These are phyloP conservation scores for Crocuta crocuta DNA, from an alignment of 2,113 vertebrate species.

Conservation along the genomic window DNA sequence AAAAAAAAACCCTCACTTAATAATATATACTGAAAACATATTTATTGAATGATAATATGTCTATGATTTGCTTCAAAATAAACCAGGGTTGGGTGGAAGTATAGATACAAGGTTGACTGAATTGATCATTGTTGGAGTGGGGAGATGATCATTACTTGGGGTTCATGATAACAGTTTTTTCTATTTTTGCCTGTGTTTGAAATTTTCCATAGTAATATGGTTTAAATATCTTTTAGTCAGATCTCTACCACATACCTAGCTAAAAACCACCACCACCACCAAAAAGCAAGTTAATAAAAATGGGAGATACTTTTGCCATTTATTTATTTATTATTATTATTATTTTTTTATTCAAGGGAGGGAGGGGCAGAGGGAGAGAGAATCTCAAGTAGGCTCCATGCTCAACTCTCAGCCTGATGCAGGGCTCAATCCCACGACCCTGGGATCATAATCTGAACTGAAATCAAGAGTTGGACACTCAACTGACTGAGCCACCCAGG, in stretches of 20 bases:
- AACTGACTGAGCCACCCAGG: too few relatives aligned
- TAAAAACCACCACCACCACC: not conserved
- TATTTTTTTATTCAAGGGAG: too few relatives aligned
- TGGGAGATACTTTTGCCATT: not conserved
- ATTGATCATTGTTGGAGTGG: not conserved
- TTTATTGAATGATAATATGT: not conserved
- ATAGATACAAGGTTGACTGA: not conserved
- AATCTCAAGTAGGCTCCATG: too few relatives aligned
- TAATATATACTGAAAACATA: not conserved
- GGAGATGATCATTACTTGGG: not conserved
- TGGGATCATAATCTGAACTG: too few relatives aligned
- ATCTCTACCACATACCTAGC: not conserved
- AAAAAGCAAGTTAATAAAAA: constrained; percentile 24
- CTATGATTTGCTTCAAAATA: not conserved
- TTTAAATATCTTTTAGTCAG: not conserved
- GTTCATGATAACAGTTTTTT: not conserved
- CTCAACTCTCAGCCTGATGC: too few relatives aligned
- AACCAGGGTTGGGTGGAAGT: not conserved
- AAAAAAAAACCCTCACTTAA: not conserved
- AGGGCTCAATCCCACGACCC: too few relatives aligned
- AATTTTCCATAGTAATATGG: not conserved
- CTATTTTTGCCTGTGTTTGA: not conserved
- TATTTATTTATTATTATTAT: too few relatives aligned
- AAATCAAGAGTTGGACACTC: too few relatives aligned
- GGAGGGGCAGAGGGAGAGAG: too few relatives aligned